These are phyloP conservation scores for Neoaliturus tenellus DNA, from an alignment of 2,888 invertebrate genomes.

Conservation along the genomic window DNA sequence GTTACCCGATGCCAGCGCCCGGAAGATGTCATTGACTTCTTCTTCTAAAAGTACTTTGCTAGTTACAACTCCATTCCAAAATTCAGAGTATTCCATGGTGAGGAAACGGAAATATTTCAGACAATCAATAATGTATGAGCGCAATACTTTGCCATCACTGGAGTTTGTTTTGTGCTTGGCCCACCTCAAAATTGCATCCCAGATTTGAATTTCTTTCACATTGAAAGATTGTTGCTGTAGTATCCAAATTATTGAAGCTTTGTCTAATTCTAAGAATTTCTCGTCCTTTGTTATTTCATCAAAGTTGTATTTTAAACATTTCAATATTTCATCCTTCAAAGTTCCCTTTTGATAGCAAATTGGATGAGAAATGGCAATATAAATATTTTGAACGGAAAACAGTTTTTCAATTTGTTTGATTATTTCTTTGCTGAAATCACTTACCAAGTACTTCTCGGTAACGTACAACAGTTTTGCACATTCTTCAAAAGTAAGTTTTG, in stretches of 20 bases:
- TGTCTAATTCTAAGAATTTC: background rate
- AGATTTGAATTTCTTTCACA: background rate
- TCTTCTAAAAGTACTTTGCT: background rate
- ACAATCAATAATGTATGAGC: background rate
- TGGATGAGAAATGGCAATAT: background rate
- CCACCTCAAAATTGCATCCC: constrained; percentile 1
- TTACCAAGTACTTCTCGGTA: background rate
- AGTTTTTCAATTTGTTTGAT: background rate
- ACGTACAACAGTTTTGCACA: background rate
- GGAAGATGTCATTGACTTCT: background rate
- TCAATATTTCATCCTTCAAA: background rate
- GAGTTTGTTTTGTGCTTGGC: background rate
- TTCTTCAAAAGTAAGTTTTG: constrained; percentile 11
- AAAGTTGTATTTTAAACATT: background rate
- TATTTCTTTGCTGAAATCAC: background rate
- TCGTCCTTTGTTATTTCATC: background rate
- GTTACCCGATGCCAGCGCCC: background rate
- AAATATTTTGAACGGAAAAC: background rate
- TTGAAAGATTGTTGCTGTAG: background rate
- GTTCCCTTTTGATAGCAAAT: background rate
- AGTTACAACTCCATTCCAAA: background rate
- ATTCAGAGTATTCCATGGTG: background rate
- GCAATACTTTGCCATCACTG: background rate
- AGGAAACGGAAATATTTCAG: background rate
- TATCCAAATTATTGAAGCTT: background rate